phyloP scores from a whole-genome alignment of 2,888 invertebrate species.

The Netelia inedita region DNA sequence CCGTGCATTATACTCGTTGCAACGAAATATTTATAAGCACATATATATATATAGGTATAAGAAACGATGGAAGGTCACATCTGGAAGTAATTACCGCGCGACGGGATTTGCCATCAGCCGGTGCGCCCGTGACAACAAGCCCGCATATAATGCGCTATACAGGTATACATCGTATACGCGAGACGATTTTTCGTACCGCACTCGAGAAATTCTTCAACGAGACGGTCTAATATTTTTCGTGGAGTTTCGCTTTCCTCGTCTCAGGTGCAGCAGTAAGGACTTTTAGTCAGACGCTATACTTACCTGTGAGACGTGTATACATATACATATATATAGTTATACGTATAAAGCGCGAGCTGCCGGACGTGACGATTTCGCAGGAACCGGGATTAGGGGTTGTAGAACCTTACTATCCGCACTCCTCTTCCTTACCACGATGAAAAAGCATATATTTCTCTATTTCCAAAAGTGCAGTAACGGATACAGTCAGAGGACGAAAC shows the following conservation, averaged over 20 bases:
- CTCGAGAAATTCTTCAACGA: constrained; percentile 31
- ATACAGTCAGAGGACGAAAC: constrained; percentile 60
- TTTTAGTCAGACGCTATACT: constrained; percentile 25
- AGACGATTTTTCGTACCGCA: constrained; percentile 25
- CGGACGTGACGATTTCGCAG: constrained; percentile 77
- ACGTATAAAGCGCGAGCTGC: constrained; percentile 44
- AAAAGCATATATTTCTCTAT: not conserved
- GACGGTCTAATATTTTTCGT: constrained; percentile 37
- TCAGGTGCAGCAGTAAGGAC: constrained; percentile 54
- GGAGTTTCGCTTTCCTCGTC: constrained; percentile 25
- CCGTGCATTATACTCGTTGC: constrained; percentile 1
- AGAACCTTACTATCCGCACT: constrained; percentile 22
- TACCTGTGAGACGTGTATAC: constrained; percentile 5
- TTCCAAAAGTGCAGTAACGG: not conserved
- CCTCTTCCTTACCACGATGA: constrained; percentile 14
- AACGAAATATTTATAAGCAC: not conserved
- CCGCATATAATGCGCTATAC: constrained; percentile 43
- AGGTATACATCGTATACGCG: not conserved
- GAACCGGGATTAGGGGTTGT: constrained; percentile 77
- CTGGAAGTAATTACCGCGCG: constrained; percentile 81
- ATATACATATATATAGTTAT: constrained; percentile 19
- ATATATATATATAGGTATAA: constrained; percentile 45
- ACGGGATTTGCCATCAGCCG: constrained; percentile 44
- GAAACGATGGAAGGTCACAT: constrained; percentile 71
- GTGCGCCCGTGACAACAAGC: constrained; percentile 43